A percentile compares a stretch with the other conserved stretches of the same genome.
Conservation (phyloP, 2,888 invertebrate species). For the Lydus trimaculatus region DNA sequence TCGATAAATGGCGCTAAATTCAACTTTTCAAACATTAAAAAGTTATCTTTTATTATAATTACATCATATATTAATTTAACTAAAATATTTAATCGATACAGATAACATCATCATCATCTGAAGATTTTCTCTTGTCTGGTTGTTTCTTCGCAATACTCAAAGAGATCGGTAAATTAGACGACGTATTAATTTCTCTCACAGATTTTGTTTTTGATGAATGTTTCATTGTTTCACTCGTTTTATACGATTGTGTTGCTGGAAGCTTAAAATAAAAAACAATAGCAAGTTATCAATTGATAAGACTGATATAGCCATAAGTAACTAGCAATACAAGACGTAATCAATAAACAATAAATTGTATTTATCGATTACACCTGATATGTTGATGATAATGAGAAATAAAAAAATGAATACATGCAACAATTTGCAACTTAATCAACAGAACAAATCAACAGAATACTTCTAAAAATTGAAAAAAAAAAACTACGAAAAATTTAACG, state of each 20-base stretch:
- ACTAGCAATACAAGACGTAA: not conserved
- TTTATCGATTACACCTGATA: not conserved
- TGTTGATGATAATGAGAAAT: not conserved
- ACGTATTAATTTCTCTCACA: conserved; percentile 24
- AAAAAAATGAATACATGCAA: not conserved
- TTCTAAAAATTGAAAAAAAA: conserved; percentile 9
- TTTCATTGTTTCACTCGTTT: conserved; percentile 16
- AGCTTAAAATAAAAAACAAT: conserved; percentile 18
- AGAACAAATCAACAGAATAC: conserved; percentile 6
- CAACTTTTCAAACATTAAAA: not conserved
- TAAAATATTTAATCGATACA: conserved; percentile 37
- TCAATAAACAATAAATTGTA: not conserved
- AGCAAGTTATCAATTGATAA: not conserved
- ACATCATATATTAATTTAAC: conserved; percentile 28
- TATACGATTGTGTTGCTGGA: conserved; percentile 19
- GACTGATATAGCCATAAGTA: not conserved
- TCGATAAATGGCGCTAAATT: not conserved
- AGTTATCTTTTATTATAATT: not conserved
- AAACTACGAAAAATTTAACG: conserved; percentile 7
- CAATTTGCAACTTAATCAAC: conserved; percentile 7
- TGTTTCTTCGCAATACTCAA: conserved; percentile 46
- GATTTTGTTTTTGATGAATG: conserved; percentile 16
- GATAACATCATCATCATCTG: conserved; percentile 48
- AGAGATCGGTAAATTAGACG: conserved; percentile 42
- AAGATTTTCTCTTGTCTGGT: conserved; percentile 38